Percentiles rank a stretch among this genome's conserved stretches.
These are phyloP conservation scores for Eurystomus gularis DNA, from an alignment of 2,113 vertebrate genomes.

Conservation along the genomic window DNA sequence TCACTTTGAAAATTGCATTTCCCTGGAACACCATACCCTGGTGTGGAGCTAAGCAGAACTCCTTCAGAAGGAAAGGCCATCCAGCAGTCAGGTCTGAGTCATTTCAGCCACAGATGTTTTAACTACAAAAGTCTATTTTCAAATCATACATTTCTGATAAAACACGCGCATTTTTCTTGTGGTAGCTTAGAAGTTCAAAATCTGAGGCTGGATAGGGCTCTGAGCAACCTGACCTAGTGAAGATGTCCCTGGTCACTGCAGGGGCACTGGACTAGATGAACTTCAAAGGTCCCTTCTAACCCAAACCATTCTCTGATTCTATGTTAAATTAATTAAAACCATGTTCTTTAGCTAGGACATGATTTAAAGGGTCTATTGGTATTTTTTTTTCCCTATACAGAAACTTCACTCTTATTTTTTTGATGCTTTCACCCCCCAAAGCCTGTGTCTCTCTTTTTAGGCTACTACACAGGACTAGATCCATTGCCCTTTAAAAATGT, in stretches of 20 bases:
- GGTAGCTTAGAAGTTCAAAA: neutral
- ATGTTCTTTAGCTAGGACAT: neutral
- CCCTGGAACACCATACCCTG: neutral
- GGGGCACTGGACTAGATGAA: neutral
- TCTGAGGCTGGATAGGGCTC: neutral
- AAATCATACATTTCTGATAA: neutral
- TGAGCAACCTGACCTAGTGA: neutral
- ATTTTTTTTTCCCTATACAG: neutral
- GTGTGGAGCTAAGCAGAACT: neutral
- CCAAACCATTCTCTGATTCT: neutral
- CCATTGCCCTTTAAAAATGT: neutral
- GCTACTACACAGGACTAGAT: neutral
- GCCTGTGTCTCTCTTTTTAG: neutral
- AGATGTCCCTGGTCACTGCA: neutral
- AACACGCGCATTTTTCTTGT: fast-evolving
- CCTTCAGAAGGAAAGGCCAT: neutral
- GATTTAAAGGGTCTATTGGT: neutral
- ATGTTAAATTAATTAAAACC: neutral
- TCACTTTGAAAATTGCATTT: neutral
- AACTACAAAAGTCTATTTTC: neutral
- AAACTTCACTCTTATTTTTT: neutral
- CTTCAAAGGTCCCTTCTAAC: neutral
- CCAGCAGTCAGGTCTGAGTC: neutral
- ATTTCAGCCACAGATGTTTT: neutral
- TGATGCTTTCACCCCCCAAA: neutral